Conservation (phyloP, 2,888 invertebrate species). For the Eristalis intricaria region DNA sequence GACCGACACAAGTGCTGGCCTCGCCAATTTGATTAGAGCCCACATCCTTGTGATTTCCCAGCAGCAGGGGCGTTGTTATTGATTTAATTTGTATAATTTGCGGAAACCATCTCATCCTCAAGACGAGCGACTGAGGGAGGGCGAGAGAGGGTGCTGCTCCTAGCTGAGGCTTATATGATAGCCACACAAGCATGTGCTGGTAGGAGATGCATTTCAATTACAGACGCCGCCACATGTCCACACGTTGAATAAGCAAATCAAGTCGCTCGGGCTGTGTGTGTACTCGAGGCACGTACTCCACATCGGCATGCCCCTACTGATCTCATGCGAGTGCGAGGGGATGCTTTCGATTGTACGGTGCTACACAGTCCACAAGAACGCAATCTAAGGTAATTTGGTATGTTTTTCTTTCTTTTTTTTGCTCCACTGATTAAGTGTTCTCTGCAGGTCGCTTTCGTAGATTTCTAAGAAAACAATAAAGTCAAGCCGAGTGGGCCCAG, state of each 20-base stretch:
- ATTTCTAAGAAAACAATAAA: too few relatives aligned
- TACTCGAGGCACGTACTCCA: slow-evolving; percentile 2
- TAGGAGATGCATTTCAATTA: slow-evolving; percentile 47
- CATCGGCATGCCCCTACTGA: neutral
- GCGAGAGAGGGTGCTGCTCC: neutral
- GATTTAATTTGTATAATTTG: slow-evolving; percentile 23
- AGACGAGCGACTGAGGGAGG: slow-evolving; percentile 1
- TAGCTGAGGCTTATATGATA: slow-evolving; percentile 25
- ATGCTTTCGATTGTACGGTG: slow-evolving; percentile 36
- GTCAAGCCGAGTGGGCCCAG: too few relatives aligned
- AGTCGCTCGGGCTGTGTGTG: neutral
- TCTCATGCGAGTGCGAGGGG: neutral
- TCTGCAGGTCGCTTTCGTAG: neutral
- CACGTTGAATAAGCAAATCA: slow-evolving; percentile 53
- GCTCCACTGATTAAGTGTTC: slow-evolving; percentile 12
- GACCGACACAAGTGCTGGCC: neutral
- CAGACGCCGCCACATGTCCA: slow-evolving; percentile 25
- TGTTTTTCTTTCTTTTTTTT: neutral
- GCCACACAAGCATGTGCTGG: neutral
- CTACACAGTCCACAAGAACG: slow-evolving; percentile 10
- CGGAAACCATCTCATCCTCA: neutral
- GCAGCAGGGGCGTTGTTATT: neutral
- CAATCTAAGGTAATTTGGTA: slow-evolving; percentile 37
- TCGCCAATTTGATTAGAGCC: neutral
- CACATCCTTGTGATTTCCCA: neutral